Base-by-base conservation (phyloP, 2,113 vertebrate genomes). In the Zosterops lateralis region DNA sequence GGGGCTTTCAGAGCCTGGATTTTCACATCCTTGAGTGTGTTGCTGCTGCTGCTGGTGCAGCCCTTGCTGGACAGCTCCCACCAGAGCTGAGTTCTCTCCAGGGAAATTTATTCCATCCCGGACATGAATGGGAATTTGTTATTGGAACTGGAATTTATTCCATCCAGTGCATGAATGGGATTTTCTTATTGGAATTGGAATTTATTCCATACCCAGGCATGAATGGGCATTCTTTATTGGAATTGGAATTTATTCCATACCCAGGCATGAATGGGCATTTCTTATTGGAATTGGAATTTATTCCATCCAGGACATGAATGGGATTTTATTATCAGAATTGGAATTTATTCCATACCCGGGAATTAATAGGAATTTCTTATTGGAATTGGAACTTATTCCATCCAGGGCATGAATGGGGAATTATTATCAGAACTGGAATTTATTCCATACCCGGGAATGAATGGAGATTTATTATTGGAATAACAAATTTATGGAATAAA, bases 61-160 rank as follows among this genome's bases (percentile, higher is more conserved):
- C 29, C 51, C 65, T 24, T 93, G 95, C 94, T 94, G 94, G 92
- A 95, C 91, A 96, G 95, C 95, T 95, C 95, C 95, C 60, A 3
- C 4, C 50, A 3, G 31, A 21, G 5, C 53, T 5, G 17, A 17
- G 0, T 45, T 0, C 17, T 2, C 42, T 0, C 0, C 4, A 7
- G 29, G 8, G 25, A 8, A 3, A 6, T 38, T 38, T 11, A 38
- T 38, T 38, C 38, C 38, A 38, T 38, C 38, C 38, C 11, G 38
- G 38, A 12, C 11, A 38, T 38, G 38, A 12, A 38, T 38, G 38
- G 38, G 4, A 38, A 11, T 38, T 38, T 38, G 12, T 38, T 38
- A 38, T 38, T 38, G 38, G 38, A 38, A 38, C 36, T 38, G 38
- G 38, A 38, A 38, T 38, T 38, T 11, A 38, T 38, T 38, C 38